A percentile compares a stretch with the other conserved stretches of the same genome.
Evolutionary conservation across 2,888 invertebrate species (phyloP).

Genomic region (Callinectes sapidus): DNA sequence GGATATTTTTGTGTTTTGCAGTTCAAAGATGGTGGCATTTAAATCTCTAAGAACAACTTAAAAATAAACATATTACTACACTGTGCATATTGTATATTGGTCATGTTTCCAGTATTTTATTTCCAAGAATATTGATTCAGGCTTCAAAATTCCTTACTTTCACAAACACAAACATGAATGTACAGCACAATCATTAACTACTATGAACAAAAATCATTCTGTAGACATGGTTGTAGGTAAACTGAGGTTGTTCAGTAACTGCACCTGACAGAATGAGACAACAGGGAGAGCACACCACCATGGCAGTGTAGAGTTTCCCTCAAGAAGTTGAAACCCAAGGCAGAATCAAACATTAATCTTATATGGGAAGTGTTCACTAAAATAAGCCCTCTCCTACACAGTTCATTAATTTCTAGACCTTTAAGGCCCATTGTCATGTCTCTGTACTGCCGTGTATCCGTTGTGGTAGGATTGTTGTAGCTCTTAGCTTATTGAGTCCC

Average conservation of each 20-base stretch:
- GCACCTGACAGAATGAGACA: neutral
- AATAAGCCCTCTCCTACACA: conserved; percentile 22
- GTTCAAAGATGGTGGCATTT: conserved; percentile 60
- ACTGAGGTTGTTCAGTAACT: conserved; percentile 1
- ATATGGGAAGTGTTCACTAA: conserved; percentile 9
- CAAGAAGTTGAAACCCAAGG: neutral
- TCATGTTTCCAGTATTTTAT: neutral
- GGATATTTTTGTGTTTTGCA: conserved; percentile 60
- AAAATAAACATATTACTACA: conserved; percentile 5
- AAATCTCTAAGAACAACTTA: neutral
- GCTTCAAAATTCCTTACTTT: neutral
- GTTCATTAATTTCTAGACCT: conserved; percentile 34
- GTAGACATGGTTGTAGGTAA: neutral
- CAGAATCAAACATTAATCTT: conserved; percentile 23
- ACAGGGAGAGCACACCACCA: conserved; percentile 3
- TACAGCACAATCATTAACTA: neutral
- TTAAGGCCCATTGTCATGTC: conserved; percentile 55
- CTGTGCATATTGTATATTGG: neutral
- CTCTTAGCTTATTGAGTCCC: conserved; percentile 39
- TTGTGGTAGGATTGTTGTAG: conserved; percentile 61
- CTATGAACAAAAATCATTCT: neutral
- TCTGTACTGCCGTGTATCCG: conserved; percentile 61
- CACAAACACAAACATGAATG: neutral
- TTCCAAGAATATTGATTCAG: neutral
- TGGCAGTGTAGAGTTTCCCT: neutral